A percentile compares a stretch with the other conserved stretches of the same genome.
Evolutionary conservation across 2,888 invertebrate species (phyloP).

Genomic region (Byasa hedistus): DNA sequence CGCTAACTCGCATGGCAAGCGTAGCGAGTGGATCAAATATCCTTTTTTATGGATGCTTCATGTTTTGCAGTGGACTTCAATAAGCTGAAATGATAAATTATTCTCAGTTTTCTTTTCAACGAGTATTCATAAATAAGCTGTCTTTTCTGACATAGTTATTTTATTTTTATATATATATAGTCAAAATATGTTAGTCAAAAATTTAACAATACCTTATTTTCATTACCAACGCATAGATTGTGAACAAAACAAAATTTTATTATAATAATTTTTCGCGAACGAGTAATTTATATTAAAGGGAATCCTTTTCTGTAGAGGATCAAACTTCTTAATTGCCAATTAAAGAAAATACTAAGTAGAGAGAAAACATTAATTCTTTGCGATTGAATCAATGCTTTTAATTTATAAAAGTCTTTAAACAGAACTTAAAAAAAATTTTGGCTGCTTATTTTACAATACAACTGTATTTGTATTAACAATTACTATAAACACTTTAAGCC

Average conservation of each 20-base stretch:
- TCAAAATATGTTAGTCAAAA: not conserved
- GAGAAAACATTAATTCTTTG: slow-evolving; percentile 1
- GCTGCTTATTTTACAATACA: not conserved
- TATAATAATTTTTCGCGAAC: slow-evolving; percentile 1
- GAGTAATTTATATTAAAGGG: not conserved
- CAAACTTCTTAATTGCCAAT: slow-evolving; percentile 15
- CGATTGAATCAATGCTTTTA: slow-evolving; percentile 5
- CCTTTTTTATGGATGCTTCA: too few relatives aligned
- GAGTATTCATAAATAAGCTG: too few relatives aligned
- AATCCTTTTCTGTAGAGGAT: slow-evolving; percentile 1
- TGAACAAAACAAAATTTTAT: not conserved
- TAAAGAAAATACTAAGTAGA: slow-evolving; percentile 11
- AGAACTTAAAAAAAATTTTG: not conserved
- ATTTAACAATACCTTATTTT: not conserved
- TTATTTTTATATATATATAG: too few relatives aligned
- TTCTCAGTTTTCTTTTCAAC: too few relatives aligned
- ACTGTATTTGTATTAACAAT: not conserved
- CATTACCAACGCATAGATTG: too few relatives aligned
- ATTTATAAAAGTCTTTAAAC: slow-evolving; percentile 3
- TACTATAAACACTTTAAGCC: not conserved
- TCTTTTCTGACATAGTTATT: too few relatives aligned
- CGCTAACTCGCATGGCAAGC: too few relatives aligned
- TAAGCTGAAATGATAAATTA: too few relatives aligned
- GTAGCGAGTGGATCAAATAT: too few relatives aligned
- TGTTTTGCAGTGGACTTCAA: too few relatives aligned